phyloP scores from a whole-genome alignment of 2,113 vertebrate genomes.

The Dolichotis patagonum region DNA sequence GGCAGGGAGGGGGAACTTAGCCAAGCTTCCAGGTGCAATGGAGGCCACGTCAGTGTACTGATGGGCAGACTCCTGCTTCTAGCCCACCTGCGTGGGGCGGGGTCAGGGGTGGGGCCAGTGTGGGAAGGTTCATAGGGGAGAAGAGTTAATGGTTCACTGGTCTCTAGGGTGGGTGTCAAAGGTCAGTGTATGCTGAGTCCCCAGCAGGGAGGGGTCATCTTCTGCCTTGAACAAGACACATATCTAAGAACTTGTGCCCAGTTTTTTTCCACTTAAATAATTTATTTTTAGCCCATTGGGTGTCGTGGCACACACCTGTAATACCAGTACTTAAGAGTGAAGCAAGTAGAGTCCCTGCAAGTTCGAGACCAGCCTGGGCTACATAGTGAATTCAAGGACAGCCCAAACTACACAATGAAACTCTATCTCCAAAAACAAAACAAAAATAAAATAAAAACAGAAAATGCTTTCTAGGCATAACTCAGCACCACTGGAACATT shows the following conservation, averaged over 20 bases:
- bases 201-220: conserved; percentile 70
- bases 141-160: conserved; percentile 83
- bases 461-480: neutral
- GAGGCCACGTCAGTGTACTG: conserved; percentile 65
- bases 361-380: neutral
- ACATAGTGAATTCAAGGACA: neutral
- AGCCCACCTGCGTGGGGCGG: conserved; percentile 68
- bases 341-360: neutral
- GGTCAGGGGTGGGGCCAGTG: conserved; percentile 47
- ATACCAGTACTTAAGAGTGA: neutral
- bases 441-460: neutral
- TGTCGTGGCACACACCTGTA: neutral
- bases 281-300: neutral
- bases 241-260: conserved; percentile 41
- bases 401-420: neutral
- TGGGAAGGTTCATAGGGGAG: conserved; percentile 60
- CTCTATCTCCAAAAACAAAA: neutral
- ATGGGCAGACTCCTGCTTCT: neutral
- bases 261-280: conserved; percentile 29
- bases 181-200: conserved; percentile 60
- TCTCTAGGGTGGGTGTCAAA: conserved; percentile 73
- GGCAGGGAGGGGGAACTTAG: neutral
- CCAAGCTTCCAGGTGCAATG: conserved; percentile 20
- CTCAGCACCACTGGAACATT: neutral
- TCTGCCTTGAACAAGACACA: conserved; percentile 67